phyloP scores from a whole-genome alignment of 2,888 invertebrate species.

The Lasioglossum lativentre region DNA sequence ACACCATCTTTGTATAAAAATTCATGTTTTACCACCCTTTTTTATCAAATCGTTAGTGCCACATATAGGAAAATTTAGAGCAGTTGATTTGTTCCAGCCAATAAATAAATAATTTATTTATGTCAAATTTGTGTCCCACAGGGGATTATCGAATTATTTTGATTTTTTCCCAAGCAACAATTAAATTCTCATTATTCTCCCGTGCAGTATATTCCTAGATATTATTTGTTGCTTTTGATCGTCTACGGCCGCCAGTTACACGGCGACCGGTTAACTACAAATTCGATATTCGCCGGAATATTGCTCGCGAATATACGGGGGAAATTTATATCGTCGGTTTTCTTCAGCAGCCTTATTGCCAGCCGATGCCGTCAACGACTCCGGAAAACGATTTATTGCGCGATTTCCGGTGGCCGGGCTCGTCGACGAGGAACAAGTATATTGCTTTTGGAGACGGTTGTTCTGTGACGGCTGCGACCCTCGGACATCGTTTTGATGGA shows the following conservation, averaged over 20 bases:
- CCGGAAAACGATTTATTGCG: slow-evolving; percentile 50
- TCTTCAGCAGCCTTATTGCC: slow-evolving; percentile 46
- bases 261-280: slow-evolving; percentile 37
- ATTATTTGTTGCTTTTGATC: slow-evolving; percentile 38
- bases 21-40: no score
- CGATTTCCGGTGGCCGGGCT: slow-evolving; percentile 19
- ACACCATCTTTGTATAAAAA: neutral
- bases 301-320: slow-evolving; percentile 22
- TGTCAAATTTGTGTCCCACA: no score
- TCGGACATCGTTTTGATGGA: slow-evolving; percentile 26
- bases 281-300: slow-evolving; percentile 49
- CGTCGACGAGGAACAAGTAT: slow-evolving; percentile 15
- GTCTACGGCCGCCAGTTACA: neutral
- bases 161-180: no score
- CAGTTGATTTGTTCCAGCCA: no score
- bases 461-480: slow-evolving; percentile 23
- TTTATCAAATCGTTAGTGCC: no score
- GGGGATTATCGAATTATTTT: no score
- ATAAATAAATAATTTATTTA: no score
- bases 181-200: slow-evolving; percentile 61
- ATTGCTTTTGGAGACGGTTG: slow-evolving; percentile 44
- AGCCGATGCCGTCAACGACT: slow-evolving; percentile 37
- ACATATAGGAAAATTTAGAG: no score
- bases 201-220: slow-evolving; percentile 34
- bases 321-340: slow-evolving; percentile 45